Conservation (phyloP, 2,113 vertebrate species). For the Marcusenius ussheri region DNA sequence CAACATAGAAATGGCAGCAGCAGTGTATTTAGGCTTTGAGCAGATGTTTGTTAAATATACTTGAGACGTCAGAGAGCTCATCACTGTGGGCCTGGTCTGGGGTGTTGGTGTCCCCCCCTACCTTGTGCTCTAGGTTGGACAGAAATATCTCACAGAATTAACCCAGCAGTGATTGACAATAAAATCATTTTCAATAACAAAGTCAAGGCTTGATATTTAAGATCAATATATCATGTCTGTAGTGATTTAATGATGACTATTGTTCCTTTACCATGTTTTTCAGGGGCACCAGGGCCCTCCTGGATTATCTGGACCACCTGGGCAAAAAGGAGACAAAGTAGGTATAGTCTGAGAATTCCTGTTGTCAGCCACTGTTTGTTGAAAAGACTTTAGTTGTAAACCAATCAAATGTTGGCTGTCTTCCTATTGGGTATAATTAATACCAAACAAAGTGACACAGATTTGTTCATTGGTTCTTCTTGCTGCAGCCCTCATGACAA, state of each 20-base stretch:
- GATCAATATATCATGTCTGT: neutral
- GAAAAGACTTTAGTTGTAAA: neutral
- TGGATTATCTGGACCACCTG: slow-evolving; percentile 49
- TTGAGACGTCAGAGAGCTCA: neutral
- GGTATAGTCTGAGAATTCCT: neutral
- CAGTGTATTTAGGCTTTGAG: neutral
- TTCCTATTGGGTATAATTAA: neutral
- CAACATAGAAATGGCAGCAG: neutral
- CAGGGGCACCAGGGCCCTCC: slow-evolving; percentile 51
- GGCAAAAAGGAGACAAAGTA: slow-evolving; percentile 65
- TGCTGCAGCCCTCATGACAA: neutral
- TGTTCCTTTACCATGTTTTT: neutral
- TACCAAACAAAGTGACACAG: neutral
- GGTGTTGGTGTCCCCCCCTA: neutral
- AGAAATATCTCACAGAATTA: neutral
- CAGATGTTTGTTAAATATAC: neutral
- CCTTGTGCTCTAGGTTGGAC: neutral
- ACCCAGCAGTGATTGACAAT: neutral
- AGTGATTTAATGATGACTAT: neutral
- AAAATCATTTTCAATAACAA: neutral
- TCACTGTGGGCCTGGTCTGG: neutral
- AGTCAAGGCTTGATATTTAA: neutral
- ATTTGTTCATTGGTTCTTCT: neutral
- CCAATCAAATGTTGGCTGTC: neutral
- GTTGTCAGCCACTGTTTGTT: neutral